Conservation (phyloP, 2,797 vertebrate species). For the Dryobates pubescens region DNA sequence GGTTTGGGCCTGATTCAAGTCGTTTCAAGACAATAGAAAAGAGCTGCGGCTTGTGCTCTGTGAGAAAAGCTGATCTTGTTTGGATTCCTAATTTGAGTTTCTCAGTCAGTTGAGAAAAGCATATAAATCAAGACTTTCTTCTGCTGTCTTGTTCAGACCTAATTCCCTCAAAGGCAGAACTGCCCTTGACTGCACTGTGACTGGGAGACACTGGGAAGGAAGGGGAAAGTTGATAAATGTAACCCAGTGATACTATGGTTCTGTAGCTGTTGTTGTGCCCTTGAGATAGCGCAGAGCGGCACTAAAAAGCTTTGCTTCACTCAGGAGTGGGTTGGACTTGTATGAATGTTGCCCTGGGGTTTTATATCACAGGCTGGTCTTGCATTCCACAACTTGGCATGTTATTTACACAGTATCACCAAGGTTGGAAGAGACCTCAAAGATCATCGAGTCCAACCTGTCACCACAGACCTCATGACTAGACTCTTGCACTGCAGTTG, state of each 20-base stretch:
- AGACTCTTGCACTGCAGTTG: neutral
- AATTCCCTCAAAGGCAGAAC: neutral
- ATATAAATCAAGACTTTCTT: neutral
- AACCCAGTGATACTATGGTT: neutral
- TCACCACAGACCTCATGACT: too few species aligned
- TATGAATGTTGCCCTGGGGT: neutral
- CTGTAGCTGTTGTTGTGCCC: neutral
- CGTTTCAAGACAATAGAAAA: constrained; percentile 22
- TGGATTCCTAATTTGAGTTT: constrained; percentile 37
- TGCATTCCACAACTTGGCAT: neutral
- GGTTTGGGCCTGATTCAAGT: constrained; percentile 13
- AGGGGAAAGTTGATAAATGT: neutral
- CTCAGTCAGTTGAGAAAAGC: constrained; percentile 14
- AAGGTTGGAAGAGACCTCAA: too few species aligned
- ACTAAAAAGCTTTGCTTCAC: neutral
- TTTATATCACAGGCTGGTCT: neutral
- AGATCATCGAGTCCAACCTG: too few species aligned
- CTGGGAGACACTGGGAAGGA: neutral
- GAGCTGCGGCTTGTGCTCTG: neutral
- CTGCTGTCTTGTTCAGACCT: neutral
- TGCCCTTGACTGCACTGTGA: neutral
- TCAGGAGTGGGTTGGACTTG: neutral
- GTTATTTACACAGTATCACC: neutral
- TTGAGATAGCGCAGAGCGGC: neutral
- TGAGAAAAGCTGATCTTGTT: neutral